phyloP scores from a whole-genome alignment of 2,797 vertebrate species.

The Sylvia borin region DNA sequence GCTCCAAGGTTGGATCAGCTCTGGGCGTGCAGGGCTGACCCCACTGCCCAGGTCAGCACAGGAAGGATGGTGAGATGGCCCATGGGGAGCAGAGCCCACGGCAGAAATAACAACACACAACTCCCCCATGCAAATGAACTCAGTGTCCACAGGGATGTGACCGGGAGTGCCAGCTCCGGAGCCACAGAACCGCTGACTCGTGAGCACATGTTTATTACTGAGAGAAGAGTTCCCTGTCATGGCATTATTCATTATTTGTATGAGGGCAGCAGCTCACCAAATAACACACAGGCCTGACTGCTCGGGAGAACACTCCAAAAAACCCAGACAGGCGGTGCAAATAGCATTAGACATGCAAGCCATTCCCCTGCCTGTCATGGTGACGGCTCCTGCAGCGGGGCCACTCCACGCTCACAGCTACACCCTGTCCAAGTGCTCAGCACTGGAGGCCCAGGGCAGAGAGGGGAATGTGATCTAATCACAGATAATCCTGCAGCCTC shows the following conservation, averaged over 20 bases:
- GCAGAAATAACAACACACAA: background rate
- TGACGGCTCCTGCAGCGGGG: background rate
- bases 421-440: background rate
- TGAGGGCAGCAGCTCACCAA: background rate
- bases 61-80: background rate
- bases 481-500: background rate
- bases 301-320: background rate
- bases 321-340: background rate
- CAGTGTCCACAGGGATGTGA: background rate
- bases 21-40: fast-evolving
- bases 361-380: background rate
- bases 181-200: background rate
- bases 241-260: background rate
- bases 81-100: background rate
- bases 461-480: background rate
- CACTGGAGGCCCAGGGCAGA: background rate
- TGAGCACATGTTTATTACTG: background rate
- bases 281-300: background rate
- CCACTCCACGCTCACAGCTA: background rate
- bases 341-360: constrained; percentile 16
- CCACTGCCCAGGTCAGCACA: too few species aligned
- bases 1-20: fast-evolving
- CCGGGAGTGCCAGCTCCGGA: background rate
- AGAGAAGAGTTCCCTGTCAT: background rate
- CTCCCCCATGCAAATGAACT: fast-evolving